phyloP scores from a whole-genome alignment of 2,797 vertebrate species.

The Sus cebifrons region DNA sequence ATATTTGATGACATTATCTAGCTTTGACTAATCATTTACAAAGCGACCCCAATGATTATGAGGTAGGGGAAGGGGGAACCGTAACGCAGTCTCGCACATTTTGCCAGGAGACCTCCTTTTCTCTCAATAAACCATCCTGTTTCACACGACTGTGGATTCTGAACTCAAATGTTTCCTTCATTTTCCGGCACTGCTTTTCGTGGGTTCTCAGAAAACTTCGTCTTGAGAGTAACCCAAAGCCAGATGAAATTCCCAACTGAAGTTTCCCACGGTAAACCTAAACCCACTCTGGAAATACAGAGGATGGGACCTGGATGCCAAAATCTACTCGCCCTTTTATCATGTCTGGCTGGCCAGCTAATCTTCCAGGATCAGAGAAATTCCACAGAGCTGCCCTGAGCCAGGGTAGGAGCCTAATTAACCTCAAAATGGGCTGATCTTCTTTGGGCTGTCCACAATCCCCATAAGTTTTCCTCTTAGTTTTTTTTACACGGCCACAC shows the following conservation, averaged over 20 bases:
- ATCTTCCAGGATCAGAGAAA: background rate
- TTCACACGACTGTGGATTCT: background rate
- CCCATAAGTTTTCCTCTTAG: background rate
- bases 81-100: background rate
- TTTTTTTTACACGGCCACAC: no score
- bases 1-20: conserved; percentile 66
- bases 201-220: background rate
- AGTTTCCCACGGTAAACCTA: background rate
- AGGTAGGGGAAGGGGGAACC: background rate
- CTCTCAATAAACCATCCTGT: background rate
- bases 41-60: conserved; percentile 52
- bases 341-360: background rate
- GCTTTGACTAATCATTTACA: conserved; percentile 68
- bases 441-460: background rate
- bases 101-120: background rate
- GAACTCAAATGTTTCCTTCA: background rate
- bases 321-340: background rate
- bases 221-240: background rate
- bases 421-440: conserved; percentile 1
- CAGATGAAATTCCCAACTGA: background rate
- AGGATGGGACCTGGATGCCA: background rate
- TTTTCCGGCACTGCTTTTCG: background rate
- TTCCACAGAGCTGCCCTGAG: background rate
- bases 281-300: background rate
- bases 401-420: background rate